Evolutionary conservation across 1,140 invertebrate genomes (phyloP).

Genomic region (Globodera ellingtonae): DNA sequence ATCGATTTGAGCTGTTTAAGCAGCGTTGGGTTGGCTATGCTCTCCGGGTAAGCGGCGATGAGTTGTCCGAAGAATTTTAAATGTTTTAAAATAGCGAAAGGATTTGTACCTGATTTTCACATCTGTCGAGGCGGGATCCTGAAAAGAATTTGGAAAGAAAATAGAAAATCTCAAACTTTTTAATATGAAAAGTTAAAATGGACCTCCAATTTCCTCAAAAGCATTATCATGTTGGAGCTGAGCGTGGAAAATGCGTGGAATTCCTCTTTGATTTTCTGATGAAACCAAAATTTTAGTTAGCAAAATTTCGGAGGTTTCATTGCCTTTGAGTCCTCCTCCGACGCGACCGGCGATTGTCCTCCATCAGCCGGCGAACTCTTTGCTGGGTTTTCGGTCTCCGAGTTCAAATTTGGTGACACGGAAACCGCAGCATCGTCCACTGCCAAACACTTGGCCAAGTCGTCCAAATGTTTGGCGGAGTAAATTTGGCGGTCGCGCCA

Average conservation of each 20-base stretch:
- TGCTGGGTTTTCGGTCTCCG: slow-evolving; percentile 24
- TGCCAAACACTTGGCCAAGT: slow-evolving; percentile 28
- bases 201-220: slow-evolving; percentile 1
- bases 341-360: slow-evolving; percentile 7
- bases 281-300: slow-evolving; percentile 1
- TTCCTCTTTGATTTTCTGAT: slow-evolving; percentile 42
- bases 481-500: slow-evolving; percentile 44
- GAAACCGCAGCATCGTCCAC: slow-evolving; percentile 6
- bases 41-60: slow-evolving; percentile 49
- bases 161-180: slow-evolving; percentile 15
- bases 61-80: slow-evolving; percentile 37
- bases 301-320: slow-evolving; percentile 11
- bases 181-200: background rate
- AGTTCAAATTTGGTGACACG: slow-evolving; percentile 14
- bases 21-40: slow-evolving; percentile 50
- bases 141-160: slow-evolving; percentile 33
- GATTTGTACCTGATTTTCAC: slow-evolving; percentile 40
- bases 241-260: slow-evolving; percentile 43
- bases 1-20: slow-evolving; percentile 39
- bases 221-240: slow-evolving; percentile 39
- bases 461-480: slow-evolving; percentile 30
- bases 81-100: background rate
- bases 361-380: slow-evolving; percentile 10
- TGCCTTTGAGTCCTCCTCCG: slow-evolving; percentile 19
- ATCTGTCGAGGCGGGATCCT: slow-evolving; percentile 47